These are phyloP conservation scores for Anabacerthia variegaticeps DNA, from an alignment of 2,797 vertebrate genomes.

Conservation along the genomic window DNA sequence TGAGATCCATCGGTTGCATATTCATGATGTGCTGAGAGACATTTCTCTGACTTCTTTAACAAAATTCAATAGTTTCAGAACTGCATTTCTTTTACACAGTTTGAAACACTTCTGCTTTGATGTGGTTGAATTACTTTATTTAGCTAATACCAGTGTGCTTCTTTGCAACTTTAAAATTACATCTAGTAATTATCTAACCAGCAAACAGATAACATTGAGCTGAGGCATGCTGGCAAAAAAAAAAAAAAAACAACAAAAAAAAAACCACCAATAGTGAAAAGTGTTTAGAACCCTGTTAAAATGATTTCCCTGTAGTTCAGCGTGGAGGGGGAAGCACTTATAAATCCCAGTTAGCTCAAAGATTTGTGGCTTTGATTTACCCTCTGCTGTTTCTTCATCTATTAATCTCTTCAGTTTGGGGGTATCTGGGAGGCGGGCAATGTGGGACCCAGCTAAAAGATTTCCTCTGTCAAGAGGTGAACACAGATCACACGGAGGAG, in stretches of 20 bases:
- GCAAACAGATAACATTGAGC: neutral
- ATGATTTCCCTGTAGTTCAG: neutral
- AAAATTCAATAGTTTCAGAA: conserved; percentile 31
- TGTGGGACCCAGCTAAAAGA: neutral
- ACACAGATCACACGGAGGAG: neutral
- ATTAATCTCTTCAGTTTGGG: neutral
- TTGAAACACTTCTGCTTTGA: conserved; percentile 44
- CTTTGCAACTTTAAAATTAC: conserved; percentile 12
- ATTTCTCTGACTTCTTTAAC: neutral
- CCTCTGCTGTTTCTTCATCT: neutral
- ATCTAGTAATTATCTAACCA: conserved; percentile 17
- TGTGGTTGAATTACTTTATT: conserved; percentile 12
- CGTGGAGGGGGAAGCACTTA: neutral
- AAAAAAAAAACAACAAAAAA: neutral
- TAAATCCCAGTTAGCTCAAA: neutral
- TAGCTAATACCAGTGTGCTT: neutral
- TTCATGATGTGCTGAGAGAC: neutral
- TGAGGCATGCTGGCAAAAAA: neutral
- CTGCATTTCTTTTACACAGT: conserved; percentile 8
- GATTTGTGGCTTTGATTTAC: neutral
- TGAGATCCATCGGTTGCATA: neutral
- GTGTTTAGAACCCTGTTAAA: neutral
- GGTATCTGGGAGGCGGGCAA: neutral
- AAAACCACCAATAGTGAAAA: neutral
- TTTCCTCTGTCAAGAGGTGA: neutral